phyloP scores from a whole-genome alignment of 2,113 vertebrate species.

The Lophotis ruficrista region DNA sequence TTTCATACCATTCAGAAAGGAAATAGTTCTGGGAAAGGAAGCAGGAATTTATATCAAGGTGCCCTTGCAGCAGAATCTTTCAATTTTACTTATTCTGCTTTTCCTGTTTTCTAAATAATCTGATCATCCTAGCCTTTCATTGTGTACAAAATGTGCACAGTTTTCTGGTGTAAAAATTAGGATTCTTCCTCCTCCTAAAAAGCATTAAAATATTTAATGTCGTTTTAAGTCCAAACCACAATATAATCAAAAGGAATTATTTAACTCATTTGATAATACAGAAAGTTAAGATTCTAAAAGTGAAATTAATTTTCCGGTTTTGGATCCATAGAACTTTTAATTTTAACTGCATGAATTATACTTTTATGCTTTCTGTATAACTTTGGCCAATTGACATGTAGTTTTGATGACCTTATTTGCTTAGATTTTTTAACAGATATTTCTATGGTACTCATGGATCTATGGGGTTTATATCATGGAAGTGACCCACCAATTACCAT shows the following conservation, averaged over 20 bases:
- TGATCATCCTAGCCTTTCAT: background rate
- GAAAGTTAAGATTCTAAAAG: background rate
- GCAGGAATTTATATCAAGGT: background rate
- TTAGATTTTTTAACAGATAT: background rate
- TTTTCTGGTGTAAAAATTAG: background rate
- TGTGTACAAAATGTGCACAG: background rate
- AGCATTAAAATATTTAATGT: background rate
- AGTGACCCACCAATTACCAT: background rate
- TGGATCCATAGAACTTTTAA: background rate
- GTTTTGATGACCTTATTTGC: background rate
- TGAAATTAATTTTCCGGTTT: background rate
- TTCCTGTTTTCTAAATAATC: background rate
- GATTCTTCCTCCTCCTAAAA: background rate
- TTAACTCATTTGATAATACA: background rate
- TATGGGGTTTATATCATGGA: background rate
- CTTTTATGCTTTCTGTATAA: background rate
- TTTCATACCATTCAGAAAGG: background rate
- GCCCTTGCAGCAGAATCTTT: background rate
- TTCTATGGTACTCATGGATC: background rate
- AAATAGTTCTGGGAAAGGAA: background rate
- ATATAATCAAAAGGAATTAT: background rate
- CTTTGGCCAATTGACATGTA: background rate
- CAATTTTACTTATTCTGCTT: background rate
- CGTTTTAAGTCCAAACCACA: background rate
- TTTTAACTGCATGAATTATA: background rate